phyloP scores from a whole-genome alignment of 2,113 vertebrate species.

The Phyllostomus discolor region DNA sequence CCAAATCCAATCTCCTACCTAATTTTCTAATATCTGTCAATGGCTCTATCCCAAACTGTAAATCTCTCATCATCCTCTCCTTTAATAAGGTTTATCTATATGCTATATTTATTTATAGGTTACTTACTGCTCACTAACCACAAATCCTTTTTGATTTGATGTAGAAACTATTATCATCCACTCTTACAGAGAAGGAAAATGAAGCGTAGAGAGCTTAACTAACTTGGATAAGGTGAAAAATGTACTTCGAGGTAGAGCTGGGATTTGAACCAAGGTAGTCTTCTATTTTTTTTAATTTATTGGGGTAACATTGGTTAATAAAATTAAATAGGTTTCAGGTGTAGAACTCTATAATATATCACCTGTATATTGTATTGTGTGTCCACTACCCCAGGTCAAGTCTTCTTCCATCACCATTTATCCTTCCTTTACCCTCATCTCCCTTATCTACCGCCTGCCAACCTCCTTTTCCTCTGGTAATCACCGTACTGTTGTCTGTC shows the following conservation, averaged over 20 bases:
- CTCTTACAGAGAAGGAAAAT: constrained; percentile 38
- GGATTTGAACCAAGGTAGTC: constrained; percentile 6
- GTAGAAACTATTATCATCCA: neutral
- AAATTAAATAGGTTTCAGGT: neutral
- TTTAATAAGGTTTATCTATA: neutral
- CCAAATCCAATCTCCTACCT: neutral
- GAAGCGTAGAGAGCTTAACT: constrained; percentile 1
- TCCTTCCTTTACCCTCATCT: neutral
- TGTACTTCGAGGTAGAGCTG: neutral
- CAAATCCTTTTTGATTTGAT: constrained; percentile 25
- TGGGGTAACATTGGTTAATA: neutral
- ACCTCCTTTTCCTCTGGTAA: neutral
- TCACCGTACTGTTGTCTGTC: neutral
- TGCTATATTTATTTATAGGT: neutral
- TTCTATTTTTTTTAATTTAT: neutral
- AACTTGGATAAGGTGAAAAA: neutral
- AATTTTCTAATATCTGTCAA: neutral
- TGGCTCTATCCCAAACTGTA: neutral
- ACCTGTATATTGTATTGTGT: neutral
- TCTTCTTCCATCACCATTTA: neutral
- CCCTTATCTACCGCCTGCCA: neutral
- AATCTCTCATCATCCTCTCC: constrained; percentile 11
- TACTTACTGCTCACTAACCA: constrained; percentile 14
- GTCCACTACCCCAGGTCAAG: neutral
- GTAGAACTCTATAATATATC: neutral